These are phyloP conservation scores for Dasyornis broadbenti DNA, from an alignment of 2,113 vertebrate genomes.

Conservation along the genomic window DNA sequence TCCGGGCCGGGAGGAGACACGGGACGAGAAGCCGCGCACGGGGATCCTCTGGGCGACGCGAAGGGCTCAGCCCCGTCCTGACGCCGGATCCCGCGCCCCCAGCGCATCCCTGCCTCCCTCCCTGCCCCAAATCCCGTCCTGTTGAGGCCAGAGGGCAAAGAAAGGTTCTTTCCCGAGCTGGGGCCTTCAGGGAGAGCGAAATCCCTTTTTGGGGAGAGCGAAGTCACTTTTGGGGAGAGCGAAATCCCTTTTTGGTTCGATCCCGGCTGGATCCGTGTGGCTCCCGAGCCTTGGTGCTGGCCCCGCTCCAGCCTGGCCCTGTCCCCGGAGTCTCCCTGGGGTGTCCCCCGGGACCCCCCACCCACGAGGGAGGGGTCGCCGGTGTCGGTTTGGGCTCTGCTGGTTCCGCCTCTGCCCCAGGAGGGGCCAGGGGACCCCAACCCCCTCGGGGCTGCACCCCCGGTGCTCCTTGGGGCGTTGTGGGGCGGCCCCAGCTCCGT, in stretches of 20 bases:
- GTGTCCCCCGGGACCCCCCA: not conserved
- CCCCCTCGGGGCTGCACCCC: not conserved
- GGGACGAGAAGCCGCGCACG: not conserved
- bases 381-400: accelerated
- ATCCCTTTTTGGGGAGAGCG: not conserved
- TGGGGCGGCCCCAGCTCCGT: not conserved
- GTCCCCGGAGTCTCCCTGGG: not conserved
- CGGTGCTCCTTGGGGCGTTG: not conserved
- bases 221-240: no score
- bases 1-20: not conserved
- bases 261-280: not conserved
- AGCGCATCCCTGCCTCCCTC: not conserved
- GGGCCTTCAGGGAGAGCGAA: not conserved
- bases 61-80: not conserved
- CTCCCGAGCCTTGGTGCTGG: not conserved
- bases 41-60: not conserved
- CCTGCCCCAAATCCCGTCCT: not conserved
- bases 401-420: not conserved
- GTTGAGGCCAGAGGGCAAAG: not conserved
- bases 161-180: not conserved
- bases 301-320: not conserved
- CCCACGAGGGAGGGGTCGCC: accelerated
- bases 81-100: accelerated
- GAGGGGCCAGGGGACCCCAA: not conserved
- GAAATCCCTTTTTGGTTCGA: not conserved